These are phyloP conservation scores for Thalassaphorura encarpata DNA, from an alignment of 1,140 invertebrate species.

Conservation along the genomic window DNA sequence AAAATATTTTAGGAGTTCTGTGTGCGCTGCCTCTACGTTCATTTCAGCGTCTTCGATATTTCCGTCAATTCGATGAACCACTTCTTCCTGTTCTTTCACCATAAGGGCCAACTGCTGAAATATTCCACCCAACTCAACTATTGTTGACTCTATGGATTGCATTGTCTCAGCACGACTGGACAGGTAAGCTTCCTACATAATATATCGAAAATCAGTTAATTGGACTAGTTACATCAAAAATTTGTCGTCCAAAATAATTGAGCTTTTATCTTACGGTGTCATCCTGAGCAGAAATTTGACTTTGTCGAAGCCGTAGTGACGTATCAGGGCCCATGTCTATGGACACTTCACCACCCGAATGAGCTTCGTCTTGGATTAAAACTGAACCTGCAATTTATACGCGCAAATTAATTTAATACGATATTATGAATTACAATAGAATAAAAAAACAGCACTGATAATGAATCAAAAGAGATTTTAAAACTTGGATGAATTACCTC, in stretches of 20 bases:
- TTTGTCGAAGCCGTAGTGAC: slow-evolving; percentile 18
- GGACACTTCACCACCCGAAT: slow-evolving; percentile 43
- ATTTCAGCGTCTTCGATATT: slow-evolving; percentile 92
- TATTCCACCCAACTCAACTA: slow-evolving; percentile 97
- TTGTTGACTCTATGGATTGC: slow-evolving; percentile 98
- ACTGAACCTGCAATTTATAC: slow-evolving; percentile 40
- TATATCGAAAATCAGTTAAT: neutral
- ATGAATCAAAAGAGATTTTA: slow-evolving; percentile 3
- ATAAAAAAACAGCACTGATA: no score
- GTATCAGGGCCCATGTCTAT: slow-evolving; percentile 55
- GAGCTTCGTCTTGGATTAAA: slow-evolving; percentile 46
- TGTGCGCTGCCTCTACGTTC: slow-evolving; percentile 95
- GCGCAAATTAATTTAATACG: neutral
- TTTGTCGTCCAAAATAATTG: neutral
- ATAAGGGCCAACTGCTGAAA: slow-evolving; percentile 96
- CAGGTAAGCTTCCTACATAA: slow-evolving; percentile 19
- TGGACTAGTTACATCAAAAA: neutral
- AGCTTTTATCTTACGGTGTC: slow-evolving; percentile 47
- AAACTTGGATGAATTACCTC: slow-evolving; percentile 40
- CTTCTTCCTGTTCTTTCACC: slow-evolving; percentile 99
- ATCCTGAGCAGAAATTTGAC: slow-evolving; percentile 43
- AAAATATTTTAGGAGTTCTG: slow-evolving; percentile 96
- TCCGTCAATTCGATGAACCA: slow-evolving; percentile 67
- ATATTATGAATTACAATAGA: neutral
- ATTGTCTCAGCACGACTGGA: slow-evolving; percentile 91